phyloP scores from a whole-genome alignment of 2,888 invertebrate species.

The Brenthis ino region DNA sequence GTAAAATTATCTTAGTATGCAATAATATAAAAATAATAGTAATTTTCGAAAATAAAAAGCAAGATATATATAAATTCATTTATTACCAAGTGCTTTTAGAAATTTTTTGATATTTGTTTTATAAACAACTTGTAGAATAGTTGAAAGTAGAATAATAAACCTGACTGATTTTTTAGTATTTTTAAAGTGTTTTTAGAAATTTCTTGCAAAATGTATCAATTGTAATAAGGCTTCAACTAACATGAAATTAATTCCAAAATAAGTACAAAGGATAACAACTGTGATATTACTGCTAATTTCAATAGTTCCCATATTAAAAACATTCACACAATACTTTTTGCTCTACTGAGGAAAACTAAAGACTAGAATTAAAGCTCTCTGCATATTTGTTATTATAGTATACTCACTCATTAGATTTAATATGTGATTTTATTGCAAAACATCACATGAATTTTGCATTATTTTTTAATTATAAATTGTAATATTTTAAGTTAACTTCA shows the following conservation, averaged over 20 bases:
- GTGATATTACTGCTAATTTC: slow-evolving; percentile 41
- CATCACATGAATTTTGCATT: slow-evolving; percentile 9
- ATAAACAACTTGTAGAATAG: slow-evolving; percentile 1
- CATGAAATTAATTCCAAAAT: slow-evolving; percentile 19
- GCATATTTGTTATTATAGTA: not conserved
- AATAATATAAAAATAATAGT: no score
- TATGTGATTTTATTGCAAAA: slow-evolving; percentile 4
- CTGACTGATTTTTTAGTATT: slow-evolving; percentile 20
- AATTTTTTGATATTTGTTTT: slow-evolving; percentile 1
- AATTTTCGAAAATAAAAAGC: not conserved
- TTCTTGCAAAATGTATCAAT: slow-evolving; percentile 2
- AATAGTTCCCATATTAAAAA: not conserved
- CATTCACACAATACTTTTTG: slow-evolving; percentile 6
- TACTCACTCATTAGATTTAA: slow-evolving; percentile 3
- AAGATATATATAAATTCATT: not conserved
- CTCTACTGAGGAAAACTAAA: slow-evolving; percentile 14
- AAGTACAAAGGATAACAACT: slow-evolving; percentile 40
- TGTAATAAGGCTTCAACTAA: slow-evolving; percentile 2
- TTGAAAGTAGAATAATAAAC: slow-evolving; percentile 16
- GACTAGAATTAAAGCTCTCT: slow-evolving; percentile 19
- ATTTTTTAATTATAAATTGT: slow-evolving; percentile 2
- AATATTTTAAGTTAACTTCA: not conserved
- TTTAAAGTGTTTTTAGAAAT: not conserved
- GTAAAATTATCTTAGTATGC: no score
- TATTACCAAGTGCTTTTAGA: slow-evolving; percentile 3